phyloP scores from a whole-genome alignment of 2,113 vertebrate genomes.

The Hipposideros armiger region DNA sequence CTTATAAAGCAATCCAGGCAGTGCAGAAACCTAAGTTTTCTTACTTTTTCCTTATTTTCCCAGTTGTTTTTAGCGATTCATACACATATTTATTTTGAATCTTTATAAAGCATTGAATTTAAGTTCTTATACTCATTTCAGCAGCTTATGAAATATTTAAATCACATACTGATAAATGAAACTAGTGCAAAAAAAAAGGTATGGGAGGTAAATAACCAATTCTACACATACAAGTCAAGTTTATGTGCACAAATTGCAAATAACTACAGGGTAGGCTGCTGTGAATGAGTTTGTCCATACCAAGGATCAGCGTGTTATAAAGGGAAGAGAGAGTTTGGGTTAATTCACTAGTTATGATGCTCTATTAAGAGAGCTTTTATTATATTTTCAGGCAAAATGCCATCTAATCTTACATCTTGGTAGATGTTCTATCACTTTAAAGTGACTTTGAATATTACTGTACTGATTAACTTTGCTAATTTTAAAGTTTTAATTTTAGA shows the following conservation, averaged over 20 bases:
- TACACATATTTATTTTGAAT: neutral
- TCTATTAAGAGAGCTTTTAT: neutral
- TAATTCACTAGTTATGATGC: neutral
- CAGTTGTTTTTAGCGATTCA: neutral
- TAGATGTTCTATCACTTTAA: neutral
- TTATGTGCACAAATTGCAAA: neutral
- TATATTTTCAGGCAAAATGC: neutral
- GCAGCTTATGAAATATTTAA: constrained; percentile 51
- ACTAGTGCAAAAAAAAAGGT: neutral
- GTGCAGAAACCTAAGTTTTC: neutral
- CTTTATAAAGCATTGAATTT: neutral
- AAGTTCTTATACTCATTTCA: neutral
- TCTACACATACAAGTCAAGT: neutral
- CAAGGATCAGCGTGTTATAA: neutral
- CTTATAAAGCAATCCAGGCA: neutral
- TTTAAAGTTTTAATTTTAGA: constrained; percentile 37
- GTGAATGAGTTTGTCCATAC: neutral
- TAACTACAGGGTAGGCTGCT: neutral
- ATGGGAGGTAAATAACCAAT: neutral
- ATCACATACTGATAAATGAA: neutral
- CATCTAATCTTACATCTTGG: neutral
- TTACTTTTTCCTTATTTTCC: neutral
- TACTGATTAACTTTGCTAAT: neutral
- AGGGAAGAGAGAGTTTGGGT: neutral
- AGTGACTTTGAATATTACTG: neutral